Base-by-base conservation (phyloP, 35 echinoderm and acorn worm species). In the Nesometra sesokonis region DNA sequence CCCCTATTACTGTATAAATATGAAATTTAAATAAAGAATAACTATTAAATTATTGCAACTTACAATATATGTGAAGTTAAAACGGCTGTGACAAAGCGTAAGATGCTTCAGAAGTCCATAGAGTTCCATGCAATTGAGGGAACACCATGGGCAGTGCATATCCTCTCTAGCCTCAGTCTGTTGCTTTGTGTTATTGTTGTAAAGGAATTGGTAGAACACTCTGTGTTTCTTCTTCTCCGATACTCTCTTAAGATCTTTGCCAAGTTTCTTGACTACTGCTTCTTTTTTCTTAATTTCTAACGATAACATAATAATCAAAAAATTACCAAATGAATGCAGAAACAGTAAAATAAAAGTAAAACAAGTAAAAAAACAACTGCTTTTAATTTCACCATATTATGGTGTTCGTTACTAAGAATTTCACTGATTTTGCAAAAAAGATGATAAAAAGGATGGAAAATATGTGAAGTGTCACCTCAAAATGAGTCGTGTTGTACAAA, bases 31-130 rank as follows among this genome's bases (percentile, higher is more conserved):
- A n/a, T n/a, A n/a, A n/a, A n/a, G n/a, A n/a, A n/a, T n/a, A n/a
- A n/a, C n/a, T n/a, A n/a, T n/a, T n/a, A n/a, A n/a, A n/a, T n/a
- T n/a, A n/a, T n/a, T 76, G 34, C 5, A 36, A 93, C 94, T 91
- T 86, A 97, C 95, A 92, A 97, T 92, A 84, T 93, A 97, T 80
- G 89, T 97, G 78, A 97, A 97, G 39, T 93, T 97, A 80, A 97
- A 97, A 57, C 95, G 80, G 84, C 91, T 93, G 52, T 97, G 95
- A 77, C 89, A 97, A 30, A 89, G 80, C 39, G 91, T 93, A 57
- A 97, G 92, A 79, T 97, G 95, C 39, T 97, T 97, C 30, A 97
- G 87, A 27, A 97, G 89, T 5, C 91, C 87, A 80, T 97, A 97
- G 17, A 97, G 82, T 31, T 93, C 86, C 87, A 86, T 88, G 84